Evolutionary conservation across 2,797 vertebrate species (phyloP).

Genomic region (Tapera naevia): DNA sequence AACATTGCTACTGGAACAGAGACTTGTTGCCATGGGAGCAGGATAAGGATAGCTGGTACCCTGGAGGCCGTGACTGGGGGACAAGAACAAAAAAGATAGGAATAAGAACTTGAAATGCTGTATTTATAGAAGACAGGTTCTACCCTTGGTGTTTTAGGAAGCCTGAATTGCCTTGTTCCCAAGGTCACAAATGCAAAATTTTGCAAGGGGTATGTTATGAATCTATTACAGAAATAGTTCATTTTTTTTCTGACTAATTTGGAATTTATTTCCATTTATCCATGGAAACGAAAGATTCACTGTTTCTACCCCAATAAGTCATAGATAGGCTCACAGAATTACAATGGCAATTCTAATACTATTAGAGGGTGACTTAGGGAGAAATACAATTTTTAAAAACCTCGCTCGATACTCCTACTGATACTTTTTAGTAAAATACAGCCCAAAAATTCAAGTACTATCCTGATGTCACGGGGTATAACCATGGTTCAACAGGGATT

Average conservation of each 20-base stretch:
- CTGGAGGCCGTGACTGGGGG: neutral
- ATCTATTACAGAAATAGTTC: neutral
- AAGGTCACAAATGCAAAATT: neutral
- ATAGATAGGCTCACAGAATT: neutral
- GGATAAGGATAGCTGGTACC: conserved; percentile 14
- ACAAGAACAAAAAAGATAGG: neutral
- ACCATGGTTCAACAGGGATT: neutral
- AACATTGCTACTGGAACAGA: neutral
- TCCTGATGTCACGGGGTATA: neutral
- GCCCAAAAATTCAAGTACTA: neutral
- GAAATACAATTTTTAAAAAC: neutral
- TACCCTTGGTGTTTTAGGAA: neutral
- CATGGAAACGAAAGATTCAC: neutral
- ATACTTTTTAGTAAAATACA: neutral
- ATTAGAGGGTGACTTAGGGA: neutral
- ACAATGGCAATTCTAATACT: neutral
- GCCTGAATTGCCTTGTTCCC: neutral
- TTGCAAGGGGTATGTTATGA: neutral
- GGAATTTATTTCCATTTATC: neutral
- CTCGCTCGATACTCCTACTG: neutral
- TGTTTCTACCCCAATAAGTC: neutral
- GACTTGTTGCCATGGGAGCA: conserved; percentile 57
- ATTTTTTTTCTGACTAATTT: neutral
- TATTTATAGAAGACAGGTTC: neutral
- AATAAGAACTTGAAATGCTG: neutral